Evolutionary conservation across 2,113 vertebrate species (phyloP).

Genomic region (Dolichallabes microphthalmus): DNA sequence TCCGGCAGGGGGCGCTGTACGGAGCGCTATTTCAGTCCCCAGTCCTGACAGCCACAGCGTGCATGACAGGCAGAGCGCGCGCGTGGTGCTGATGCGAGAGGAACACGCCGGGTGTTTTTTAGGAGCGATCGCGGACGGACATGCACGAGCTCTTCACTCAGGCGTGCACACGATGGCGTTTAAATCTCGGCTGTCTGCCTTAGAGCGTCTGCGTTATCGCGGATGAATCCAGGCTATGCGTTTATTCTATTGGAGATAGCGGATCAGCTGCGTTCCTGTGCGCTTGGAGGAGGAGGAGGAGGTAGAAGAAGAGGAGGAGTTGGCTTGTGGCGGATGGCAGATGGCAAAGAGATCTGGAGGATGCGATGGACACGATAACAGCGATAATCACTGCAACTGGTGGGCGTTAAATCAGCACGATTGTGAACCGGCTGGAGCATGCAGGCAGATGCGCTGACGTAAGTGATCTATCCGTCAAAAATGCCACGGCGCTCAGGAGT

Average conservation of each 20-base stretch:
- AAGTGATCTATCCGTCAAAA: conserved; percentile 40
- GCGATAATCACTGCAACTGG: conserved; percentile 59
- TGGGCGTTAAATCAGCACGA: conserved; percentile 49
- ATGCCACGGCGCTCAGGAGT: conserved; percentile 22
- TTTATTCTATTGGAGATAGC: conserved; percentile 51
- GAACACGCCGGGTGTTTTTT: conserved; percentile 46
- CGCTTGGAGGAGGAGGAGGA: conserved; percentile 55
- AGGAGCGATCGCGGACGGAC: conserved; percentile 24
- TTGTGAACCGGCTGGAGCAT: conserved; percentile 34
- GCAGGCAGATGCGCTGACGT: conserved; percentile 4
- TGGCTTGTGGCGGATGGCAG: conserved; percentile 59
- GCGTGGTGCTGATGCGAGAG: conserved; percentile 68
- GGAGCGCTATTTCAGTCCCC: conserved; percentile 31
- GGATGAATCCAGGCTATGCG: conserved; percentile 30
- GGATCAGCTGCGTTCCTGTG: conserved; percentile 57
- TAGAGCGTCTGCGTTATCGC: neutral
- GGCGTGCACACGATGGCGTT: neutral
- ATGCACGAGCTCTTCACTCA: neutral
- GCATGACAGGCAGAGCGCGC: conserved; percentile 55
- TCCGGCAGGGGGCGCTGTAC: conserved; percentile 65
- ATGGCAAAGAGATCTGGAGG: conserved; percentile 66
- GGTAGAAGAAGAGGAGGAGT: conserved; percentile 50
- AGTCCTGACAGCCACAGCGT: conserved; percentile 35
- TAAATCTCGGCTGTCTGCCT: neutral
- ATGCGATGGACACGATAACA: conserved; percentile 64